Percentiles rank a stretch among this genome's conserved stretches.
These are phyloP conservation scores for Drosophila tanythrix DNA, from an alignment of 2,888 invertebrate genomes.

Conservation along the genomic window DNA sequence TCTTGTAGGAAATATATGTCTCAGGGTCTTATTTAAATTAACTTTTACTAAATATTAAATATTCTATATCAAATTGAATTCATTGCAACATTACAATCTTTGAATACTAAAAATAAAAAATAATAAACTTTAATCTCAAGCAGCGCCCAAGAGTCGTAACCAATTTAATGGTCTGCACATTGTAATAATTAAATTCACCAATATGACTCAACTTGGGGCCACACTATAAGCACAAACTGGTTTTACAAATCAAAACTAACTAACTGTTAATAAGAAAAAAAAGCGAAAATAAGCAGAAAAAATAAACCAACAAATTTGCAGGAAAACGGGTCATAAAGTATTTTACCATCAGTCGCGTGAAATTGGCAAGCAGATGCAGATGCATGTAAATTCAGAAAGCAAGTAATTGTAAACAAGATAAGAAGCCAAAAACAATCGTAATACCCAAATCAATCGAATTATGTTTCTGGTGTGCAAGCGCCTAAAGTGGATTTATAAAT, in stretches of 20 bases:
- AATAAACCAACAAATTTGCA: conserved; percentile 20
- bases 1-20: not conserved
- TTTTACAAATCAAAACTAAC: conserved; percentile 43
- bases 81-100: not conserved
- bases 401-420: conserved; percentile 24
- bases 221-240: conserved; percentile 49
- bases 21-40: conserved; percentile 22
- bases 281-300: conserved; percentile 13
- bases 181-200: conserved; percentile 57
- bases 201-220: conserved; percentile 38
- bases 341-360: conserved; percentile 48
- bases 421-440: conserved; percentile 32
- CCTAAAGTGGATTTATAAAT: conserved; percentile 63
- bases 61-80: not conserved
- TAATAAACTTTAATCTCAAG: conserved; percentile 23
- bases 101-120: not conserved
- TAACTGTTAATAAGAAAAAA: conserved; percentile 43
- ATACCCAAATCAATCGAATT: conserved; percentile 25
- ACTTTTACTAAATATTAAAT: not conserved
- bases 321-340: conserved; percentile 48
- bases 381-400: conserved; percentile 25
- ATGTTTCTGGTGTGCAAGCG: conserved; percentile 27
- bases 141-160: conserved; percentile 37
- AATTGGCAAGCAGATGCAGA: conserved; percentile 53
- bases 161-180: conserved; percentile 54